Percentiles rank a stretch among this genome's conserved stretches.
phyloP scores from a whole-genome alignment of 1,140 invertebrate species.

The Nephotettix cincticeps region DNA sequence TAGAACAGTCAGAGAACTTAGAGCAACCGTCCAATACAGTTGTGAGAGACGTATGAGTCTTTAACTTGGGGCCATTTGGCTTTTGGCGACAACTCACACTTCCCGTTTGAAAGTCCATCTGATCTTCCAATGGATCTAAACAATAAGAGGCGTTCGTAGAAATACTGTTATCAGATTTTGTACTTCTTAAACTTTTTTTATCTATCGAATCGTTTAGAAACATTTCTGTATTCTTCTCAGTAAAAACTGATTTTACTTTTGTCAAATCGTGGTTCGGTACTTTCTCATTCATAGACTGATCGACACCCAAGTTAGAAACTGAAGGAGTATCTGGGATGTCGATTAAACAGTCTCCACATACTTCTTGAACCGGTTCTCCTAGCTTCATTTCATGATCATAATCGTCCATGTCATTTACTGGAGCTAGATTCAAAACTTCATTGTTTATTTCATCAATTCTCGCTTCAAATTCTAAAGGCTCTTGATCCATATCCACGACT shows the following conservation, averaged over 20 bases:
- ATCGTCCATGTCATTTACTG: not conserved
- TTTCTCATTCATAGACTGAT: not conserved
- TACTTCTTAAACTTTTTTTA: not conserved
- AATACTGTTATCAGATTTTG: not conserved
- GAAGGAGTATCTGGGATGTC: not conserved
- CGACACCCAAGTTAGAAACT: no score
- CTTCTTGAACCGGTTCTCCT: not conserved
- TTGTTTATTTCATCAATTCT: constrained; percentile 19
- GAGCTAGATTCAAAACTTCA: not conserved
- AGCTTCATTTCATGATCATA: not conserved
- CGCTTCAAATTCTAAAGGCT: constrained; percentile 31
- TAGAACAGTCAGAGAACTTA: not conserved
- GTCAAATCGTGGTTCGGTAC: not conserved
- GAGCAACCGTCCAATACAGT: constrained; percentile 7
- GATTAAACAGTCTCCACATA: not conserved
- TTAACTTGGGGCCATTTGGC: not conserved
- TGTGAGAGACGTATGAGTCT: not conserved
- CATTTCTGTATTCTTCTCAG: not conserved
- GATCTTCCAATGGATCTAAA: not conserved
- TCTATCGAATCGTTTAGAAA: not conserved
- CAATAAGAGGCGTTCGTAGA: not conserved
- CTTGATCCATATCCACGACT: constrained; percentile 38
- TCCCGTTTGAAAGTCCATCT: not conserved
- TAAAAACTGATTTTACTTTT: not conserved
- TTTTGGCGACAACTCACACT: not conserved